phyloP scores from a whole-genome alignment of 2,113 vertebrate genomes.

The Ageneiosus marmoratus region DNA sequence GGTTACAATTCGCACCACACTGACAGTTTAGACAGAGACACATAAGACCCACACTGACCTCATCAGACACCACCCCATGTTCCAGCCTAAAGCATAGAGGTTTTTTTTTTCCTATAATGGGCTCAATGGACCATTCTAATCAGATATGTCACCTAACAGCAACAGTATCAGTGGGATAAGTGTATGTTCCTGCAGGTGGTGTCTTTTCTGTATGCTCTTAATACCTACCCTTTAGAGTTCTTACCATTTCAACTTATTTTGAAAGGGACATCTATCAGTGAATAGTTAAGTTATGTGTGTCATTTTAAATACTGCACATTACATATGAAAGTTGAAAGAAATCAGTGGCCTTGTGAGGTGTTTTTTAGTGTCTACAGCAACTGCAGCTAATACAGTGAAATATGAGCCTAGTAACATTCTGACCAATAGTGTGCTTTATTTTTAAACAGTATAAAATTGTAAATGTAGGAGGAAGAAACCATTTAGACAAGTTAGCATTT shows the following conservation, averaged over 20 bases:
- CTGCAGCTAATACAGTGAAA: neutral
- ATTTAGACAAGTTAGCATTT: neutral
- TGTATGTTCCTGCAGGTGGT: neutral
- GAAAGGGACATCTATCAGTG: no score
- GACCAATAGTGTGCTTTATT: neutral
- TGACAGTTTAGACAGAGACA: slow-evolving; percentile 24
- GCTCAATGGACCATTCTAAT: neutral
- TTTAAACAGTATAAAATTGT: neutral
- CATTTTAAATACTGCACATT: neutral
- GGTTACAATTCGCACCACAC: slow-evolving; percentile 8
- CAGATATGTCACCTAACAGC: neutral
- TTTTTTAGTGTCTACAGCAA: neutral
- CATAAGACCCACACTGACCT: slow-evolving; percentile 13
- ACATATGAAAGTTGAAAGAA: neutral
- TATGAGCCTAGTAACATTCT: neutral
- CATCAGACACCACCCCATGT: neutral
- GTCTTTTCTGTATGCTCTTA: neutral
- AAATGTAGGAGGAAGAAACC: no score
- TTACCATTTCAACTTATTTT: neutral
- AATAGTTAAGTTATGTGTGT: neutral
- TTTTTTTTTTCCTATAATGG: neutral
- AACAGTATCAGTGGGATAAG: neutral
- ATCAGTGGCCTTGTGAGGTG: neutral
- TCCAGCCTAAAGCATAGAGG: neutral
- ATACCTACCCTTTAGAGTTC: neutral